Base-by-base conservation (phyloP, 2,797 vertebrate genomes). In the Hypotaenidia okinawae region DNA sequence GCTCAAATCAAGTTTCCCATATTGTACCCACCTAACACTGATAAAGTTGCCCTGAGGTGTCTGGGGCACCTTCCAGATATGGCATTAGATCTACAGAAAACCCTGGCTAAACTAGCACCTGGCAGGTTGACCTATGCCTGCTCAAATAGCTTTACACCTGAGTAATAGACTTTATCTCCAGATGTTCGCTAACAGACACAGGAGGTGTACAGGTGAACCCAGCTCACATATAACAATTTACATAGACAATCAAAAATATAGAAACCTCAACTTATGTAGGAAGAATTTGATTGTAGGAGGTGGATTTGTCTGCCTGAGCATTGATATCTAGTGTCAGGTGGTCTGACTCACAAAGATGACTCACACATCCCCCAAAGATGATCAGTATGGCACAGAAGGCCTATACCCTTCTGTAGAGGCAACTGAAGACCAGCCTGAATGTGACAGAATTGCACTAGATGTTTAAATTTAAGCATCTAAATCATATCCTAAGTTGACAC, bases 191-290 rank as follows among this genome's bases (percentile, higher is more conserved):
- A 35, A 12, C 39, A 54, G 25, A 28, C 69, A 28, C 4, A 23
- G 21, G 7, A 66, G 41, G 10, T 19, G 5, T 1, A 30, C 27
- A 25, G 47, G 32, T 13, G 17, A 63, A 45, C 25, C 8, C 10
- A 6, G 45, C 30, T 78, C 22, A 14, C 19, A 2, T 4, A 9
- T n/a, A 9, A 45, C 28, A 78, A 25, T 9, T 62, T 45, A 23
- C 5, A 59, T 2, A 35, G 32, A 6, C 16, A 43, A 52, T 13
- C 23, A 86, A 33, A 6, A 5, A 5, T 3, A 5, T 0, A 41
- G 30, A 75, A 70, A 35, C 0, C 2, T 27, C 9, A 59, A 25
- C 8, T 51, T 68, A 6, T 2, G 1, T 3, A 37, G 58, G 75
- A 52, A 64, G 35, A 66, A 89, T 80, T 51, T 12, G 70, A 0